Evolutionary conservation across 2,888 invertebrate species (phyloP).

Genomic region (Dioctria linearis): DNA sequence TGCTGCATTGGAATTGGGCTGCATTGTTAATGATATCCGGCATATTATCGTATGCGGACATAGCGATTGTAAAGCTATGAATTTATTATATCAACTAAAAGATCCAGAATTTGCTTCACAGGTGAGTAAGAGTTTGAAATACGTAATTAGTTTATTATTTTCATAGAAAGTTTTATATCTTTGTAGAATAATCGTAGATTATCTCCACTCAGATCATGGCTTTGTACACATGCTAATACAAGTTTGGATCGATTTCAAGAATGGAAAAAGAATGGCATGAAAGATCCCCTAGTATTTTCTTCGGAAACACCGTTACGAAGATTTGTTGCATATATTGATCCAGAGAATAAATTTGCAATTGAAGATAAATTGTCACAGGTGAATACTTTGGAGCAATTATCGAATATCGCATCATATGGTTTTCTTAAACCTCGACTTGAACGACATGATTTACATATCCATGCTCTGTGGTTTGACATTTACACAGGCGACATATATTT

Average conservation of each 20-base stretch:
- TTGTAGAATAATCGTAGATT: constrained; percentile 80
- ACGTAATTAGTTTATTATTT: background rate
- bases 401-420: constrained; percentile 93
- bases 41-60: constrained; percentile 98
- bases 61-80: constrained; percentile 99
- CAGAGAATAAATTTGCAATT: constrained; percentile 87
- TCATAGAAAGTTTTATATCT: constrained; percentile 18
- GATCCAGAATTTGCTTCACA: constrained; percentile 83
- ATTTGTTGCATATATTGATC: constrained; percentile 95
- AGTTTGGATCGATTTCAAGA: constrained; percentile 88
- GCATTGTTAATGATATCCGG: constrained; percentile 90
- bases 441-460: constrained; percentile 87
- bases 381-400: constrained; percentile 92
- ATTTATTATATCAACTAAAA: constrained; percentile 86
- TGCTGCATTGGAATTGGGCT: constrained; percentile 95
- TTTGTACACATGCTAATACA: constrained; percentile 87
- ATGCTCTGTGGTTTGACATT: constrained; percentile 98
- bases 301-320: constrained; percentile 89
- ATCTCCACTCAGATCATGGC: constrained; percentile 92
- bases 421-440: constrained; percentile 88
- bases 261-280: constrained; percentile 74
- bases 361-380: constrained; percentile 97
- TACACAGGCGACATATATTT: constrained; percentile 96
- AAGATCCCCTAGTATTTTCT: constrained; percentile 86
- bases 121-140: constrained; percentile 68